Evolutionary conservation across 2,113 vertebrate genomes (phyloP).

Genomic region (Microtus pennsylvanicus): DNA sequence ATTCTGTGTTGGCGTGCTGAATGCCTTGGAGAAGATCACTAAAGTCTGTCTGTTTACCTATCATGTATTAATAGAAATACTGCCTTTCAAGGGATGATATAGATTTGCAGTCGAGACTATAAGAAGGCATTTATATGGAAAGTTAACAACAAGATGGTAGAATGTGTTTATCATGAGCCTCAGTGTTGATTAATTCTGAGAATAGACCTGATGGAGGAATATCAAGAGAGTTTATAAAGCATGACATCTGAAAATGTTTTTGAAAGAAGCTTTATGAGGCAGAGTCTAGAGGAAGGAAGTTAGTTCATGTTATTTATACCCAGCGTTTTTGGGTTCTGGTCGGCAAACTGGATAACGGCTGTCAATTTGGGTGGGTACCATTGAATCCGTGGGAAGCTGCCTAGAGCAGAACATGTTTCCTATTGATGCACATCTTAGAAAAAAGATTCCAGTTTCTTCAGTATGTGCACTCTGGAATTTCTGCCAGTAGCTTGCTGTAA

Average conservation of each 20-base stretch:
- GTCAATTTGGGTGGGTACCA: neutral
- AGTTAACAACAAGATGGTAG: neutral
- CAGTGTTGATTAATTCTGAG: neutral
- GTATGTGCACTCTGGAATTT: neutral
- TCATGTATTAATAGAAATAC: neutral
- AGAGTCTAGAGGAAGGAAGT: neutral
- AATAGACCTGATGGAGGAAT: neutral
- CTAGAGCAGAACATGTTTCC: neutral
- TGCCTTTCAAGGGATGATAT: neutral
- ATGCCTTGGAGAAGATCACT: neutral
- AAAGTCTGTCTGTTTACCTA: conserved; percentile 8
- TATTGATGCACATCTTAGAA: neutral
- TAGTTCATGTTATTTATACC: neutral
- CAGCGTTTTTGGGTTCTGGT: neutral
- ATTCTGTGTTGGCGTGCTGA: neutral
- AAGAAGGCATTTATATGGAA: neutral
- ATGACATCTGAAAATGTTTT: neutral
- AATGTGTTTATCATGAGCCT: neutral
- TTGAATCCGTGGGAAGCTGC: neutral
- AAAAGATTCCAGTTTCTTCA: neutral
- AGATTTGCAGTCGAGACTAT: neutral
- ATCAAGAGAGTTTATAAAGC: neutral
- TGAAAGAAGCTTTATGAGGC: neutral
- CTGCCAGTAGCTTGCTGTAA: neutral
- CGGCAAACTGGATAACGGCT: neutral